phyloP scores from a whole-genome alignment of 1,140 invertebrate genomes.

The Gonatopus flavifemur region DNA sequence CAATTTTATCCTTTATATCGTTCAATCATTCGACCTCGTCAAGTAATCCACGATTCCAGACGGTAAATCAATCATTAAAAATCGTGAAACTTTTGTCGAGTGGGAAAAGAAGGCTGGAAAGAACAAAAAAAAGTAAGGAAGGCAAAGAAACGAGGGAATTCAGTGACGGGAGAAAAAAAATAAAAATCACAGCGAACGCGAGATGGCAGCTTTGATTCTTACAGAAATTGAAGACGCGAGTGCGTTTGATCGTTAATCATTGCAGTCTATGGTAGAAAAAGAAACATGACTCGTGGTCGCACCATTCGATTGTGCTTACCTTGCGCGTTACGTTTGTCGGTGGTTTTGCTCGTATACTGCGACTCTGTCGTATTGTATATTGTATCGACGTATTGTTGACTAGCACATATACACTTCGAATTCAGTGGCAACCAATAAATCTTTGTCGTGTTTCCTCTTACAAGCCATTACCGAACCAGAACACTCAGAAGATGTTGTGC shows the following conservation, averaged over 20 bases:
- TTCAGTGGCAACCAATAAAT: constrained; percentile 50
- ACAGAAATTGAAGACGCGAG: constrained; percentile 59
- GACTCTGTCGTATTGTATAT: constrained; percentile 31
- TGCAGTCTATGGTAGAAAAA: constrained; percentile 39
- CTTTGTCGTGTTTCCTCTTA: constrained; percentile 52
- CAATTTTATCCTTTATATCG: too few relatives aligned
- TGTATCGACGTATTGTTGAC: constrained; percentile 50
- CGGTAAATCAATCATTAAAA: too few relatives aligned
- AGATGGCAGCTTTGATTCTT: constrained; percentile 37
- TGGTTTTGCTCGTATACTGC: constrained; percentile 12
- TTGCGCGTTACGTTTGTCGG: constrained; percentile 28
- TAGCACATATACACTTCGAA: constrained; percentile 45
- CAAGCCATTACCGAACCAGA: constrained; percentile 53
- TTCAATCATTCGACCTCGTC: too few relatives aligned
- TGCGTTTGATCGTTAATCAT: constrained; percentile 58
- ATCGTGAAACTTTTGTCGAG: too few relatives aligned
- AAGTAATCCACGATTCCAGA: too few relatives aligned
- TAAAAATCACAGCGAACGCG: constrained; percentile 12
- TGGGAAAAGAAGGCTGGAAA: constrained; percentile 6
- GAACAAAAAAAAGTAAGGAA: constrained; percentile 4
- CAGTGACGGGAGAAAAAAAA: constrained; percentile 20
- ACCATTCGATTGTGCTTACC: constrained; percentile 25
- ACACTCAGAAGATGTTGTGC: constrained; percentile 18
- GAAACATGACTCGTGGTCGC: constrained; percentile 45
- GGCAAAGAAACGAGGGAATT: constrained; percentile 5